Base-by-base conservation (phyloP, 2,113 vertebrate genomes). In the Amblyornis subalaris region DNA sequence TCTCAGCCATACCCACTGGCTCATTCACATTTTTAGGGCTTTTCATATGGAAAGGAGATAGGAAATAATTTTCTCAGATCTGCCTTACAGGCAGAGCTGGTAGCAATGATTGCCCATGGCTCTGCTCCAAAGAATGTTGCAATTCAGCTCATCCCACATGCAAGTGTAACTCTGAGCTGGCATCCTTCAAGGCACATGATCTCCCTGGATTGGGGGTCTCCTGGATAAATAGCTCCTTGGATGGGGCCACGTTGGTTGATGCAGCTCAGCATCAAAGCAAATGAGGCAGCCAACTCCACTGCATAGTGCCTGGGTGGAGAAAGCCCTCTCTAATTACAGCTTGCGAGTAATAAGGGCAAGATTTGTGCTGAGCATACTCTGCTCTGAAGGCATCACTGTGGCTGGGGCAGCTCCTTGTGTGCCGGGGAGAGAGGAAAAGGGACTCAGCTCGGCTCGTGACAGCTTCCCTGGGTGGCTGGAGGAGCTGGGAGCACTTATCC, bases 311-410 rank as follows among this genome's bases (percentile, higher is more conserved):
- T 0, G 19, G 42, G 40, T 24, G 40, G 40, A 71, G 42, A 71
- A 78, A 71, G 23, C 12, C 28, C 38, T 75, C 40, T 91, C 14
- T 80, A 74, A 67, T 80, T 84, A 44, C 5, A 4, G 28, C 25
- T 48, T 86, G 31, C 54, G 47, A 33, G 19, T 14, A 64, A 13
- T 4, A 5, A 6, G 16, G 80, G 45, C 7, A 17, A 54, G 47
- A 8, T 65, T 40, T 55, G 24, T 35, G 70, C 42, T 2, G 4
- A 67, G 61, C 3, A 0, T 9, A 3, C 58, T 78, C 40, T 60
- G 55, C 61, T 54, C 61, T 25, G 33, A 18, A 36, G 47, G 10
- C 24, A 42, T 36, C 0, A 0, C 28, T 22, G 2, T 0, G 0
- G 23, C 21, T 1, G 5, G 28, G 44, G n/a, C 54, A 1, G 13